These are phyloP conservation scores for Clarias fuscus DNA, from an alignment of 2,797 vertebrate species.

Conservation along the genomic window DNA sequence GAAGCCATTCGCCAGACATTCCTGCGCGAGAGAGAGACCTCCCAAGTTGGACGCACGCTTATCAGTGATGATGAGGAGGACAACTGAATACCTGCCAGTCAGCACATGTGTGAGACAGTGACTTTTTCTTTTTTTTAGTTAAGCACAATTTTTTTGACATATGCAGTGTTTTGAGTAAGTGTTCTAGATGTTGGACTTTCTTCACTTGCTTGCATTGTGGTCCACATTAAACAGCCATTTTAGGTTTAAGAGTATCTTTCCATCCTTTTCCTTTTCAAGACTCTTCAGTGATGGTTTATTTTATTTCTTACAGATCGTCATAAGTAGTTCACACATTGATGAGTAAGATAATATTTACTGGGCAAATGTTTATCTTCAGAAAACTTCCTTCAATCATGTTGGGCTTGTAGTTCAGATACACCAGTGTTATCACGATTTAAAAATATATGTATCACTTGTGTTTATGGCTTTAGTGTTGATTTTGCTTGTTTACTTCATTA, in stretches of 20 bases:
- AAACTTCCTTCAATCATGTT: background rate
- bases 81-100: constrained; percentile 60
- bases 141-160: background rate
- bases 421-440: background rate
- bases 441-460: background rate
- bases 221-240: background rate
- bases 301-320: constrained; percentile 49
- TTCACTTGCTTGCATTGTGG: background rate
- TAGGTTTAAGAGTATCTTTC: background rate
- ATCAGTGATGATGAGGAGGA: constrained; percentile 97
- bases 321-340: constrained; percentile 47
- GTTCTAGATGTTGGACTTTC: background rate
- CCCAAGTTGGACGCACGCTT: constrained; percentile 82
- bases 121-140: background rate
- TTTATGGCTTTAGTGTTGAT: background rate
- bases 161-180: constrained; percentile 13
- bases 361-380: background rate
- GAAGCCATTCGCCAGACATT: constrained; percentile 96
- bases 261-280: background rate
- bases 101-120: background rate
- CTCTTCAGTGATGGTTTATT: background rate
- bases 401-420: background rate
- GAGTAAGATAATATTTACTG: background rate
- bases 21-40: constrained; percentile 85
- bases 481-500: constrained; percentile 37